Evolutionary conservation across 1,140 invertebrate species (phyloP).

Genomic region (Holcopasites calliopsidis): DNA sequence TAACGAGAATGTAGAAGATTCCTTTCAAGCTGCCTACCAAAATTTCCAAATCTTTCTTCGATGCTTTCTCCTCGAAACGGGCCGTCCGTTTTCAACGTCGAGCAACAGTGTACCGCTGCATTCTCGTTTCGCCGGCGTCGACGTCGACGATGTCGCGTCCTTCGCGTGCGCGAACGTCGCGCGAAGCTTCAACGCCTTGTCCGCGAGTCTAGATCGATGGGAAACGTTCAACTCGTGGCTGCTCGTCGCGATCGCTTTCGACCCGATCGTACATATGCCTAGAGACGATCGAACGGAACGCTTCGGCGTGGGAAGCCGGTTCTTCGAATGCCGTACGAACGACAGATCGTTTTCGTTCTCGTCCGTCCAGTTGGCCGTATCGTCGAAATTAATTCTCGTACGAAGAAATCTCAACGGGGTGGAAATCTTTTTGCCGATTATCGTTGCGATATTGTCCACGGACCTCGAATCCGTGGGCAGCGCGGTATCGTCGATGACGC

Average conservation of each 20-base stretch:
- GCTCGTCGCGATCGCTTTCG: not conserved
- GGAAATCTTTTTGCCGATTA: not conserved
- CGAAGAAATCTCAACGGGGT: conserved; percentile 32
- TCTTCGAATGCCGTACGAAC: not conserved
- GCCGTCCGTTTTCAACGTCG: not conserved
- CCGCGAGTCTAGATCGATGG: not conserved
- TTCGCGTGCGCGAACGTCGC: not conserved
- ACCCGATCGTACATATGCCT: not conserved
- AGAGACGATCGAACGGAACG: not conserved
- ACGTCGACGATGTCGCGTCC: not conserved
- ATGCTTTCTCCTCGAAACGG: not conserved
- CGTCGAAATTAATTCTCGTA: conserved; percentile 56
- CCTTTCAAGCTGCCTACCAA: conserved; percentile 40
- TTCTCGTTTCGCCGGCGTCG: not conserved
- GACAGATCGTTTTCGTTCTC: conserved; percentile 53
- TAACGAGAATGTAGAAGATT: too few relatives aligned
- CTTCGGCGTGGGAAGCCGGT: not conserved
- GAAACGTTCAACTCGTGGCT: not conserved
- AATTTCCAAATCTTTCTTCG: conserved; percentile 64
- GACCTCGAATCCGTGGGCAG: conserved; percentile 42
- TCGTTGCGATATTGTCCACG: conserved; percentile 17
- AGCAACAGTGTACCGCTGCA: not conserved
- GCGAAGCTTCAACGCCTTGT: not conserved
- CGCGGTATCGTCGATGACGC: not conserved
- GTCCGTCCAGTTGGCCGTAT: conserved; percentile 48